phyloP scores from a whole-genome alignment of 2,888 invertebrate genomes.

The Tipula confusa region DNA sequence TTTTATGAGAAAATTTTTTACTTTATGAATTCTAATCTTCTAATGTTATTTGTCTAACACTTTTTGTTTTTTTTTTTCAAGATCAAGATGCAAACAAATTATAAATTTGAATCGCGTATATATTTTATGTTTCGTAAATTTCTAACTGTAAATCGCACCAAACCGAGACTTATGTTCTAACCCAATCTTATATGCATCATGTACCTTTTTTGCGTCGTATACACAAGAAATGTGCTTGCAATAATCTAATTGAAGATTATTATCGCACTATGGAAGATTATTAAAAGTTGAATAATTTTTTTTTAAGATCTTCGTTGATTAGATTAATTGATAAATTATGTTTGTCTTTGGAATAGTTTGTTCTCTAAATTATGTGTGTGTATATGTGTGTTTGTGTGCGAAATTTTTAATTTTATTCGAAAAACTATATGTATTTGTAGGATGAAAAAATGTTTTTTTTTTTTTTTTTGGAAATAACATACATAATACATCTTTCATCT shows the following conservation, averaged over 20 bases:
- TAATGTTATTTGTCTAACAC: conserved; percentile 9
- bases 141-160: conserved; percentile 12
- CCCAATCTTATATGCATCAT: not conserved
- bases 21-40: not conserved
- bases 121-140: not conserved
- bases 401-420: not conserved
- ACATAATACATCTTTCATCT: not conserved
- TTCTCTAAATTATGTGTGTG: not conserved
- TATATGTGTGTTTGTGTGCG: too few species aligned
- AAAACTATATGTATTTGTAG: not conserved
- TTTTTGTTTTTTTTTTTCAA: not conserved
- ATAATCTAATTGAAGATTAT: conserved; percentile 3
- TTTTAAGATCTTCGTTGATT: not conserved
- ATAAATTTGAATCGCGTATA: not conserved
- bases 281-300: not conserved
- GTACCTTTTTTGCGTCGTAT: not conserved
- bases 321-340: conserved; percentile 25
- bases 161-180: not conserved
- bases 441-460: not conserved
- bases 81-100: conserved; percentile 9
- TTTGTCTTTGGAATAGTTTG: not conserved
- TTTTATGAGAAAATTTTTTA: not conserved
- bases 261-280: not conserved
- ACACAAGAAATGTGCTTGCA: not conserved
- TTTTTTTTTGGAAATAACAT: not conserved